Conservation (phyloP, 2,113 vertebrate genomes). For the Rhinichthys klamathensis region DNA sequence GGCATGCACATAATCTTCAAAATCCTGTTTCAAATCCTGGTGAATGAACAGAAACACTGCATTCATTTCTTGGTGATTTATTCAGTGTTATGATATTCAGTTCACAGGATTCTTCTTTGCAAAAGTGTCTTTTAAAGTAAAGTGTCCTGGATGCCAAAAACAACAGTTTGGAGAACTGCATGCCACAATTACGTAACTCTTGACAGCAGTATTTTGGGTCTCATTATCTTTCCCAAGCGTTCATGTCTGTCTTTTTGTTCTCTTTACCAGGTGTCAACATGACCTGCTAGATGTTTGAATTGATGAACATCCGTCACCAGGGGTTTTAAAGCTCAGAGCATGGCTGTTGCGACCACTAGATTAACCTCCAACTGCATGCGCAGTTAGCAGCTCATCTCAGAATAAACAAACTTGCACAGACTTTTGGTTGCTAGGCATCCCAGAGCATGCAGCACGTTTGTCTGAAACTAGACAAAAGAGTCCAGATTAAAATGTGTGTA, state of each 20-base stretch:
- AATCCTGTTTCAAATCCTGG: background rate
- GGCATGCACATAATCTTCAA: slow-evolving; percentile 60
- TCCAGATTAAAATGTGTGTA: background rate
- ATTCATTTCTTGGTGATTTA: background rate
- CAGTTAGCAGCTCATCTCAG: slow-evolving; percentile 31
- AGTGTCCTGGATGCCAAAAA: slow-evolving; percentile 6
- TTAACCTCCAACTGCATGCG: slow-evolving; percentile 38
- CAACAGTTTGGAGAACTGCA: background rate
- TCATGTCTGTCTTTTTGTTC: slow-evolving; percentile 25
- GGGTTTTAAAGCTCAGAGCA: slow-evolving; percentile 23
- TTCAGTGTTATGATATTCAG: background rate
- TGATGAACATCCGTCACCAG: background rate
- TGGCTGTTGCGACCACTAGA: background rate
- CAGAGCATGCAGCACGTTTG: background rate
- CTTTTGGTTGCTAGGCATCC: slow-evolving; percentile 57
- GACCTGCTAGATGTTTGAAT: slow-evolving; percentile 6
- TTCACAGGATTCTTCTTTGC: background rate
- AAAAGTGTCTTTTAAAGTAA: background rate
- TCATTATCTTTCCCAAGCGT: slow-evolving; percentile 5
- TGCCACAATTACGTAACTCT: background rate
- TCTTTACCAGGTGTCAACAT: slow-evolving; percentile 38
- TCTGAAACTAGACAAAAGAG: slow-evolving; percentile 20
- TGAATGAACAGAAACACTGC: background rate
- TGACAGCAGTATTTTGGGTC: background rate
- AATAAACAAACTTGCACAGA: slow-evolving; percentile 54